Percentiles rank a stretch among this genome's conserved stretches.
Evolutionary conservation across 2,888 invertebrate genomes (phyloP).

Genomic region (Chromoteleia sp.): DNA sequence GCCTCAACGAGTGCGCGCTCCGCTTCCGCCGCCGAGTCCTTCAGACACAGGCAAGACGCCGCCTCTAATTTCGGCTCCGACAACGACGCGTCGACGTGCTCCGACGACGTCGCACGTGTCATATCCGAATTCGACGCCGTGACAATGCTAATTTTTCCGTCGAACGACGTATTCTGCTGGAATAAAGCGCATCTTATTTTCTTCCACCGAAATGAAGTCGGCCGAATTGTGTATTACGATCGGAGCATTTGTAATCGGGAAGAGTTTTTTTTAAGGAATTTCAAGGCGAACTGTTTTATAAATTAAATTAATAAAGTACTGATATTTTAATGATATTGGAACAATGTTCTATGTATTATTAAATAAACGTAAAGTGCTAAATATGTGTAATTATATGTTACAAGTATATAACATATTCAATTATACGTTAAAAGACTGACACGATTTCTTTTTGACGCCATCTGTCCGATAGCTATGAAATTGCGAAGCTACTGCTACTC

Average conservation of each 20-base stretch:
- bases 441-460: too few species aligned
- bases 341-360: too few species aligned
- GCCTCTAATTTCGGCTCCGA: slow-evolving; percentile 31
- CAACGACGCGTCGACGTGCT: slow-evolving; percentile 39
- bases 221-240: slow-evolving; percentile 19
- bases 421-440: too few species aligned
- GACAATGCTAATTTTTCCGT: slow-evolving; percentile 4
- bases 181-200: slow-evolving; percentile 14
- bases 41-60: slow-evolving; percentile 74
- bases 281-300: too few species aligned
- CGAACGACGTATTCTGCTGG: slow-evolving; percentile 20
- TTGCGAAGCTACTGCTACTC: too few species aligned
- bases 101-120: slow-evolving; percentile 44
- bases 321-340: too few species aligned
- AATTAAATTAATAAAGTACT: too few species aligned
- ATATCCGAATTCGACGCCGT: slow-evolving; percentile 21
- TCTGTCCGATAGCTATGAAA: too few species aligned
- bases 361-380: too few species aligned
- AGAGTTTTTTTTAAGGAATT: too few species aligned
- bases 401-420: too few species aligned
- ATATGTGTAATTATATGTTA: too few species aligned
- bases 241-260: background rate
- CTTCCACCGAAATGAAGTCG: background rate
- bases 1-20: slow-evolving; percentile 72
- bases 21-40: slow-evolving; percentile 59